Percentiles rank a stretch among this genome's conserved stretches.
phyloP scores from a whole-genome alignment of 2,888 invertebrate genomes.

The Heliconius ismenius region DNA sequence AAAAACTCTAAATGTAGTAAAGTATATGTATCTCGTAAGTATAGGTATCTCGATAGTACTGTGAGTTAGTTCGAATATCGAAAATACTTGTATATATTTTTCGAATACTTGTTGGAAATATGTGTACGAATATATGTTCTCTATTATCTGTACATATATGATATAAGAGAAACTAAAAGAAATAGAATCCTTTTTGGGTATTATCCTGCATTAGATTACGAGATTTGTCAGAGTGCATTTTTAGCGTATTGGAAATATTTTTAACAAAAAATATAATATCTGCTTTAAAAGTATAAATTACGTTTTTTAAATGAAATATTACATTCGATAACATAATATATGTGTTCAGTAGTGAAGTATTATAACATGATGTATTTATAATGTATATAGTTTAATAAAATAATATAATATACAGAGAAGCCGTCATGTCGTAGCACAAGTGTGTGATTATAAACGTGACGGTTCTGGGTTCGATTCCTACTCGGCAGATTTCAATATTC shows the following conservation, averaged over 20 bases:
- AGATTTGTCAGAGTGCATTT: not conserved
- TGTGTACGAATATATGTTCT: no score
- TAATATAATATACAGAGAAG: no score
- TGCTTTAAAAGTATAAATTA: not conserved
- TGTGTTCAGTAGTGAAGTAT: not conserved
- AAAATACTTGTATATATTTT: not conserved
- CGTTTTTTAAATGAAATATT: not conserved
- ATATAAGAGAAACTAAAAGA: not conserved
- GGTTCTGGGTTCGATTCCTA: no score
- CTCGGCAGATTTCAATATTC: no score
- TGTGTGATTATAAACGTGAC: no score
- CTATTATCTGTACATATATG: not conserved
- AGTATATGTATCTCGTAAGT: no score
- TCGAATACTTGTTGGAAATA: not conserved
- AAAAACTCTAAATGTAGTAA: constrained; percentile 1
- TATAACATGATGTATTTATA: not conserved
- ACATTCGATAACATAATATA: not conserved
- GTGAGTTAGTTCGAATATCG: not conserved
- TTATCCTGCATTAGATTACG: not conserved
- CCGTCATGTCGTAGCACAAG: no score
- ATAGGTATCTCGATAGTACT: not conserved
- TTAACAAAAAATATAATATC: not conserved
- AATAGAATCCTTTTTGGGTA: not conserved
- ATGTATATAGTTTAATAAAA: not conserved
- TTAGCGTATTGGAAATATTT: not conserved